These are phyloP conservation scores for Metalampra italica DNA, from an alignment of 2,888 invertebrate genomes.

Conservation along the genomic window DNA sequence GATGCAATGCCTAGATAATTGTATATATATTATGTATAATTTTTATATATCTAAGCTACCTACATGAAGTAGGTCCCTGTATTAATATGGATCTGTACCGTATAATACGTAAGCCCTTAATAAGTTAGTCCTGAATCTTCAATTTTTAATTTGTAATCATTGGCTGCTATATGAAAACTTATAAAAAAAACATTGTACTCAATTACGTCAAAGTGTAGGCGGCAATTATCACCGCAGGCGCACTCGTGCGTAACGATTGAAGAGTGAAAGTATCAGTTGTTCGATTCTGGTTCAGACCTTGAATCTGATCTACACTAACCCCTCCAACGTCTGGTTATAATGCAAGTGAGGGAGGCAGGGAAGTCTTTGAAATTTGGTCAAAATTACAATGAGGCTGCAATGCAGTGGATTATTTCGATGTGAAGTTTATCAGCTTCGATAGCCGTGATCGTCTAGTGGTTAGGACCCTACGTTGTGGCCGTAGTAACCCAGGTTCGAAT, in stretches of 20 bases:
- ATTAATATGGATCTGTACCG: no score
- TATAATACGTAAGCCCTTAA: no score
- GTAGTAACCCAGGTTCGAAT: constrained; percentile 83
- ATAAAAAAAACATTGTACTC: background rate
- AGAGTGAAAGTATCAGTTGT: constrained; percentile 19
- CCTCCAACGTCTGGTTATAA: constrained; percentile 6
- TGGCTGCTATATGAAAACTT: no score
- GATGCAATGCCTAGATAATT: no score
- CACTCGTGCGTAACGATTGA: constrained; percentile 19
- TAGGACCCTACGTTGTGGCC: constrained; percentile 84
- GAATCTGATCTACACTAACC: constrained; percentile 2
- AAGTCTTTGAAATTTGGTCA: constrained; percentile 5
- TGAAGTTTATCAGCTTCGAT: constrained; percentile 7
- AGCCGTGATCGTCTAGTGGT: constrained; percentile 83
- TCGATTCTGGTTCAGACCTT: constrained; percentile 11
- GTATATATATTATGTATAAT: no score
- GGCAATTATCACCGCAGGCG: constrained; percentile 26
- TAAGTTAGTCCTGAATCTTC: no score
- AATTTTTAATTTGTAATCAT: no score
- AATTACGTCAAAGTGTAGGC: constrained; percentile 26
- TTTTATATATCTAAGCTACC: no score
- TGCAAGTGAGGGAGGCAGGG: constrained; percentile 15
- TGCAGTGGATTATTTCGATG: constrained; percentile 1
- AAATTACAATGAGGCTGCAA: background rate
- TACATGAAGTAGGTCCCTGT: no score